Base-by-base conservation (phyloP, 2,797 vertebrate genomes). In the Diplodus sargus region DNA sequence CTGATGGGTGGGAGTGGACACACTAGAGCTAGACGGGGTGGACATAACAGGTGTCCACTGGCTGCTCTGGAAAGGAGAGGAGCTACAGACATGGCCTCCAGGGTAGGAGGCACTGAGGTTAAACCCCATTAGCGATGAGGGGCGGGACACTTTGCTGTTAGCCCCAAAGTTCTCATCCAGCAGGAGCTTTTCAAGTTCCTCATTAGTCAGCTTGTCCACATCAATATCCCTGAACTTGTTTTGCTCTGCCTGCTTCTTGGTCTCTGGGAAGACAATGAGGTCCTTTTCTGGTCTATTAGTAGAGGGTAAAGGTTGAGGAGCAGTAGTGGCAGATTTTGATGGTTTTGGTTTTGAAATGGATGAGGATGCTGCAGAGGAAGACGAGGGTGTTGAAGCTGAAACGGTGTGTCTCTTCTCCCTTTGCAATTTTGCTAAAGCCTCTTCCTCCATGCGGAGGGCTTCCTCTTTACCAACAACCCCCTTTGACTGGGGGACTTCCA, bases 381-480 rank as follows among this genome's bases (percentile, higher is more conserved):
- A 92, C 7, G 88, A 85, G 48, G 93, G 87, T 42, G 88, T 59
- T 69, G 92, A 90, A 65, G 91, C 89, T 75, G 91, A 86, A 74
- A 86, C 86, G 80, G 93, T 90, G 77, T 88, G 88, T 81, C 81
- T 94, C 90, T 95, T 97, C 49, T 96, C 97, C 71, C 95, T 97
- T 84, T 97, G 97, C 84, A 99, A 87, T 92, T 97, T 98, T 64
- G 97, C 97, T 91, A 99, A 93, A 10, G 98, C 98, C 57, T 99
- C 98, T 68, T 95, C 96, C 94, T 99, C 98, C 98, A 99, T 99
- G 67, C 97, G 97, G 77, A 99, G 94, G 22, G 98, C 98, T 91
- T 99, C 98, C 92, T 98, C 97, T 93, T 98, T 98, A 87, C 96
- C 97, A 94, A 99, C 95, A 81, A 86, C 95, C 85, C 97, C 97